Conservation (phyloP, 2,113 vertebrate species). For the Megalops atlanticus region DNA sequence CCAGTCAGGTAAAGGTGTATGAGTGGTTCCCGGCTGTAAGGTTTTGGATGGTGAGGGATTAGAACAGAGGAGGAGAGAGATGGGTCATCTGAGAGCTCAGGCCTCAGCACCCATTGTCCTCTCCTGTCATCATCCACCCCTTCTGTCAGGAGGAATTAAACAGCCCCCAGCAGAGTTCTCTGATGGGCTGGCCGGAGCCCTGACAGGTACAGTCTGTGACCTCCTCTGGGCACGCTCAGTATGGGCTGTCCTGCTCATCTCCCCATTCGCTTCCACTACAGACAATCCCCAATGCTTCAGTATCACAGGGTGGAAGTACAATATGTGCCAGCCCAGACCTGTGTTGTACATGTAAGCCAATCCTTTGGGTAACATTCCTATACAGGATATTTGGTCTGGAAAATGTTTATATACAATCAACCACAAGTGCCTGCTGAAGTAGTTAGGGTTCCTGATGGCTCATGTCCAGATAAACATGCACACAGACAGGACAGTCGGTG, state of each 20-base stretch:
- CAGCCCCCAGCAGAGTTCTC: slow-evolving; percentile 21
- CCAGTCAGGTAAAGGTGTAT: neutral
- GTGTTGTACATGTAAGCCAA: neutral
- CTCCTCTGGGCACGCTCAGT: too few species aligned
- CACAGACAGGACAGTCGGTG: neutral
- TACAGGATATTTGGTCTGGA: neutral
- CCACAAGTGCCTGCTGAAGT: neutral
- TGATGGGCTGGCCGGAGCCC: neutral
- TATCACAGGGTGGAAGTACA: neutral
- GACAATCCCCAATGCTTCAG: too few species aligned
- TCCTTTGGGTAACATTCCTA: neutral
- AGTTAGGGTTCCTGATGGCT: neutral
- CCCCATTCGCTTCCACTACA: too few species aligned
- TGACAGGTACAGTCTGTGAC: neutral
- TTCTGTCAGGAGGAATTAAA: slow-evolving; percentile 4
- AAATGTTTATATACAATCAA: neutral
- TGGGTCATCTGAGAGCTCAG: slow-evolving; percentile 61
- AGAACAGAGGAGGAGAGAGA: slow-evolving; percentile 16
- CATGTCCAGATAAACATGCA: neutral
- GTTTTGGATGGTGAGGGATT: neutral
- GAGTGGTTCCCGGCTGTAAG: neutral
- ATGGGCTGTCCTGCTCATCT: too few species aligned
- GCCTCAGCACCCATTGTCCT: slow-evolving; percentile 52
- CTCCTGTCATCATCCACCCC: slow-evolving; percentile 48
- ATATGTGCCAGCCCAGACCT: neutral